Conservation (phyloP, 2,113 vertebrate species). For the Brachyhypopomus gauderio region DNA sequence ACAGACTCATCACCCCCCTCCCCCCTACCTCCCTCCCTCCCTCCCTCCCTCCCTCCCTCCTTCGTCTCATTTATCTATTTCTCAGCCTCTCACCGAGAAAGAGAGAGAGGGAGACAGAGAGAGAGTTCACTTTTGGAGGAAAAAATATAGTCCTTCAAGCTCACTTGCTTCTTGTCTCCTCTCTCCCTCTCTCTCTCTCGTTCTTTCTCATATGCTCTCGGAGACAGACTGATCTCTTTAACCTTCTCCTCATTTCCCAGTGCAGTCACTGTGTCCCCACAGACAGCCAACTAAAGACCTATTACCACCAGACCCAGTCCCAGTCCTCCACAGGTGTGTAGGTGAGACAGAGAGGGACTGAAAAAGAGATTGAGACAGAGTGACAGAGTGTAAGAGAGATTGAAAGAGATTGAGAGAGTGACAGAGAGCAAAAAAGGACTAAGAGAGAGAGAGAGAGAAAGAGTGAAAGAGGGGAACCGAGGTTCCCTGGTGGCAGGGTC, state of each 20-base stretch:
- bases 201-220: background rate
- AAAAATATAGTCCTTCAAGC: background rate
- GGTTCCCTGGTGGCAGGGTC: too few species aligned
- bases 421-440: too few species aligned
- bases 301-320: background rate
- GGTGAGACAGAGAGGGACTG: background rate
- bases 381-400: too few species aligned
- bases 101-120: background rate
- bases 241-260: slow-evolving; percentile 26
- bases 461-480: too few species aligned
- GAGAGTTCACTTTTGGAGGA: background rate
- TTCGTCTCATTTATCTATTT: slow-evolving; percentile 37
- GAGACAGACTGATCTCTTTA: slow-evolving; percentile 9
- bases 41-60: background rate
- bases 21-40: slow-evolving; percentile 21
- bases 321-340: background rate
- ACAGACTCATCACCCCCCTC: slow-evolving; percentile 1
- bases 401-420: too few species aligned
- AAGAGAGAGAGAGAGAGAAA: too few species aligned
- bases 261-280: slow-evolving; percentile 3
- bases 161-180: background rate
- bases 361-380: too few species aligned
- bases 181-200: slow-evolving; percentile 19
- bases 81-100: background rate
- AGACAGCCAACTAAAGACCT: slow-evolving; percentile 3